Evolutionary conservation across 2,113 vertebrate species (phyloP).

Genomic region (Pseudonaja textilis): DNA sequence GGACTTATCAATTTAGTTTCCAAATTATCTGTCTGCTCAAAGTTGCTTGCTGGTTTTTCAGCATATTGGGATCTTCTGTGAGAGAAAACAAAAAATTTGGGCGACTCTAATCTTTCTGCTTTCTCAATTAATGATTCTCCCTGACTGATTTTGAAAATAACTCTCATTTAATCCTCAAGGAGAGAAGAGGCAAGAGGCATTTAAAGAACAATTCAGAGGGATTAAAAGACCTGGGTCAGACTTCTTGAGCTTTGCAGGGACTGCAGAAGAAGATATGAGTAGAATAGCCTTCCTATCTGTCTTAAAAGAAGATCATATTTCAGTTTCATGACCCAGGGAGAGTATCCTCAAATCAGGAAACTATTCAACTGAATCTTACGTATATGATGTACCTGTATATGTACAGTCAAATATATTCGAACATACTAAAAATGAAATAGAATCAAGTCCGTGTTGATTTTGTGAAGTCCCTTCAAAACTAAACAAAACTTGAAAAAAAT

Average conservation of each 20-base stretch:
- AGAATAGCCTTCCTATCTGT: not conserved
- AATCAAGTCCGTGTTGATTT: not conserved
- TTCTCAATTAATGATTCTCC: not conserved
- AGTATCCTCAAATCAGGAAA: not conserved
- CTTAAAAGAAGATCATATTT: not conserved
- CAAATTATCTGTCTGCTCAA: not conserved
- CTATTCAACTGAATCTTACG: not conserved
- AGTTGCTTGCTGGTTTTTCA: not conserved
- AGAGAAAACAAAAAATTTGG: not conserved
- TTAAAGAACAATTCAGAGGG: not conserved
- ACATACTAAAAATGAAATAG: not conserved
- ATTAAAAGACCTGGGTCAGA: not conserved
- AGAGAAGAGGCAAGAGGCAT: not conserved
- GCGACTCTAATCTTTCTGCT: not conserved
- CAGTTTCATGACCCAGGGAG: not conserved
- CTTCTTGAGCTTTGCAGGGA: not conserved
- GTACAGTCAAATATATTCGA: not conserved
- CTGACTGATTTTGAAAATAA: conserved; percentile 3
- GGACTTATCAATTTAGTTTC: not conserved
- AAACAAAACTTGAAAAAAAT: not conserved
- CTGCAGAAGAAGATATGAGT: not conserved
- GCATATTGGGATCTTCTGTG: not conserved
- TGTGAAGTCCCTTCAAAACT: not conserved
- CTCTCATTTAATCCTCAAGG: not conserved
- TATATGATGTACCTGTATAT: not conserved